A percentile compares a stretch with the other conserved stretches of the same genome.
These are phyloP conservation scores for Halotydeus destructor DNA, from an alignment of 1,140 invertebrate species.

Conservation along the genomic window DNA sequence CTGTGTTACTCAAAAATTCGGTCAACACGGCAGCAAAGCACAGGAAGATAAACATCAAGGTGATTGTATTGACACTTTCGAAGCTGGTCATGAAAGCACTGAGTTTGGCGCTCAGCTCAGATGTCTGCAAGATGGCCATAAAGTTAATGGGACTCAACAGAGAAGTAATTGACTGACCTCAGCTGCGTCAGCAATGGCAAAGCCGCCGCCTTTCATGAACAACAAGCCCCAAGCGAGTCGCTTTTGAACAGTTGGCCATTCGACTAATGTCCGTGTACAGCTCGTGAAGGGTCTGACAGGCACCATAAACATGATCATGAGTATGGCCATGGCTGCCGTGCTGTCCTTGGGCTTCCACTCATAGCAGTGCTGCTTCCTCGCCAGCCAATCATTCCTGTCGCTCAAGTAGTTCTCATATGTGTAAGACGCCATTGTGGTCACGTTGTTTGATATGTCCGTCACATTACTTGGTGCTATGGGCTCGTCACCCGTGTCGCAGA, in stretches of 20 bases:
- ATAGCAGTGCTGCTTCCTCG: no score
- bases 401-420: no score
- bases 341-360: constrained; percentile 36
- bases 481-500: constrained; percentile 18
- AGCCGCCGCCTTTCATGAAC: constrained; percentile 45
- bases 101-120: no score
- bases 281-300: constrained; percentile 37
- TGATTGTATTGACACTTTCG: no score
- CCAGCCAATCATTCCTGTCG: no score
- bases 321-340: constrained; percentile 53
- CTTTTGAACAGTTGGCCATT: constrained; percentile 24
- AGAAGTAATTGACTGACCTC: no score
- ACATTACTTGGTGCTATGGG: neutral
- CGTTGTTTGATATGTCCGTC: neutral
- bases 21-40: constrained; percentile 35
- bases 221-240: constrained; percentile 30
- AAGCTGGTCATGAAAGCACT: no score
- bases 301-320: constrained; percentile 52
- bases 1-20: constrained; percentile 61
- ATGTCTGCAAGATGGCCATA: no score
- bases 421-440: no score
- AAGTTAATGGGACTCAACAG: no score
- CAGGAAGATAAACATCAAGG: neutral
- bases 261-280: constrained; percentile 16
- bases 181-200: constrained; percentile 62